Evolutionary conservation across 2,888 invertebrate species (phyloP).

Genomic region (Synanthedon formicaeformis): DNA sequence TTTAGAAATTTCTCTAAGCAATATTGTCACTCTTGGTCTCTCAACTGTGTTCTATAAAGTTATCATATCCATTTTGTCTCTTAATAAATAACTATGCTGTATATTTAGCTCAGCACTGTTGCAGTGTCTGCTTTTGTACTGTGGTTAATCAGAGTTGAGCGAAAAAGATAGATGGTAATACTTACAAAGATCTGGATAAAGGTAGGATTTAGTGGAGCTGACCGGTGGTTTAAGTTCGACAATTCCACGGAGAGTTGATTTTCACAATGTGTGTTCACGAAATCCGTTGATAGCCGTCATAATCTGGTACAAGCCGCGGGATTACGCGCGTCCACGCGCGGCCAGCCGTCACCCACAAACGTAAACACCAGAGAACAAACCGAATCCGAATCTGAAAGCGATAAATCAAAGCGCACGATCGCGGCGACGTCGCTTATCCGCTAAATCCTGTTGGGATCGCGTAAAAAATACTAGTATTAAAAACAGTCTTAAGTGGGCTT

Average conservation of each 20-base stretch:
- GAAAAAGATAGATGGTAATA: constrained; percentile 14
- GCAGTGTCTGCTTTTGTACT: too few species aligned
- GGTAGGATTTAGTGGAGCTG: constrained; percentile 13
- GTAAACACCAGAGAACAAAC: constrained; percentile 65
- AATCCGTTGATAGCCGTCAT: constrained; percentile 64
- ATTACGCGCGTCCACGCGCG: constrained; percentile 54
- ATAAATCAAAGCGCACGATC: constrained; percentile 70
- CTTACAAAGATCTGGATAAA: constrained; percentile 33
- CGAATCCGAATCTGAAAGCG: constrained; percentile 59
- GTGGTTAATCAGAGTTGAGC: too few species aligned
- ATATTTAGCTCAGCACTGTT: too few species aligned
- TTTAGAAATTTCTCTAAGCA: too few species aligned
- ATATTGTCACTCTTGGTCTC: too few species aligned
- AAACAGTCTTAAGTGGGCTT: constrained; percentile 80
- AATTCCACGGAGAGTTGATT: constrained; percentile 32
- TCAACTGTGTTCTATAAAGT: too few species aligned
- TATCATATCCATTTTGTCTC: too few species aligned
- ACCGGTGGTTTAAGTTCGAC: constrained; percentile 16
- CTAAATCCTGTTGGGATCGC: constrained; percentile 70
- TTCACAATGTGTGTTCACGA: constrained; percentile 51
- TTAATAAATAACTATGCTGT: too few species aligned
- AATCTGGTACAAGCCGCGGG: constrained; percentile 63
- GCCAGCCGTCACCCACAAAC: constrained; percentile 59
- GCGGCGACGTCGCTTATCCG: constrained; percentile 66
- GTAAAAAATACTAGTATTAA: constrained; percentile 78